phyloP scores from a whole-genome alignment of 2,113 vertebrate species.

The Bucco capensis region DNA sequence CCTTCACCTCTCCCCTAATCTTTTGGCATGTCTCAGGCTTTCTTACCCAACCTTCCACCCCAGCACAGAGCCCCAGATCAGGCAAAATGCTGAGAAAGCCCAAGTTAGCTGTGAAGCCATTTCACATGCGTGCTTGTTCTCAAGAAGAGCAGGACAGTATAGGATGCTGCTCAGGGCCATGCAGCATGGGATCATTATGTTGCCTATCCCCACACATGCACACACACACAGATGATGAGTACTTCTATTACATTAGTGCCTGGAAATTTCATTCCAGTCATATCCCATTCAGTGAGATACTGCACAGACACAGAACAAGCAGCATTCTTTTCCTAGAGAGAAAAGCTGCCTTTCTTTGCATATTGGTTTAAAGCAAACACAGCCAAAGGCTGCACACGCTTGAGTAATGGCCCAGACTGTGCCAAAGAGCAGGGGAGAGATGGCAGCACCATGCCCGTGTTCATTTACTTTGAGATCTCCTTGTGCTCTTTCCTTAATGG shows the following conservation, averaged over 20 bases:
- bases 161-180: background rate
- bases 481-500: background rate
- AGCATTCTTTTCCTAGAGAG: slow-evolving; percentile 4
- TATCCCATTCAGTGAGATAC: slow-evolving; percentile 42
- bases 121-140: rapidly evolving
- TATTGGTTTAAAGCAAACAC: slow-evolving; percentile 32
- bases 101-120: rapidly evolving
- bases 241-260: slow-evolving; percentile 49
- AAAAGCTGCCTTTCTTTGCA: slow-evolving; percentile 7
- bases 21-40: background rate
- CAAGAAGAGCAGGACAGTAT: background rate
- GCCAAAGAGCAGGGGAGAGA: background rate
- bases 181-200: rapidly evolving
- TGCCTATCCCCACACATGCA: background rate
- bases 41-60: background rate
- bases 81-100: background rate
- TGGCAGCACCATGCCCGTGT: rapidly evolving
- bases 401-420: background rate
- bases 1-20: rapidly evolving
- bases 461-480: background rate
- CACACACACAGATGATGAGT: background rate
- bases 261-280: slow-evolving; percentile 49
- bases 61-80: background rate
- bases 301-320: slow-evolving; percentile 30
- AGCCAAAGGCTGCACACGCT: background rate